A percentile compares a stretch with the other conserved stretches of the same genome.
These are phyloP conservation scores for Probaryconus sp. DNA, from an alignment of 1,140 invertebrate species.

Conservation along the genomic window DNA sequence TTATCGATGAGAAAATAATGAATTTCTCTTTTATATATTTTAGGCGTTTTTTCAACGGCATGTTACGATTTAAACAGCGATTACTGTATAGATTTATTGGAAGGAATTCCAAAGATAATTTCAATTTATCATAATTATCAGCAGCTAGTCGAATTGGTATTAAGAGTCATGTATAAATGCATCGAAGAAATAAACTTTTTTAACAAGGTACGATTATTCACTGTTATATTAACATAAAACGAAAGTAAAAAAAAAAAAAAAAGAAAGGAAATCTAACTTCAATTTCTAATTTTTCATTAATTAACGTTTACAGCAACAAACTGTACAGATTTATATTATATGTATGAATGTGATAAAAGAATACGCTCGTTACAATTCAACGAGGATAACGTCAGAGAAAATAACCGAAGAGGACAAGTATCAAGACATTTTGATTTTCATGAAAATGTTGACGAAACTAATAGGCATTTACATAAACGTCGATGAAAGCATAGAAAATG, in stretches of 20 bases:
- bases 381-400: slow-evolving; percentile 77
- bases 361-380: slow-evolving; percentile 84
- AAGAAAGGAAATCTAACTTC: no score
- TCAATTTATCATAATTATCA: slow-evolving; percentile 90
- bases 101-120: slow-evolving; percentile 83
- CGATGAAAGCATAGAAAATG: not conserved
- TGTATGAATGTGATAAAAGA: slow-evolving; percentile 81
- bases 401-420: slow-evolving; percentile 86
- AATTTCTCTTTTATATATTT: slow-evolving; percentile 34
- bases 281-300: no score
- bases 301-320: slow-evolving; percentile 76
- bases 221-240: no score
- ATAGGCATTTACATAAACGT: slow-evolving; percentile 83
- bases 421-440: slow-evolving; percentile 84
- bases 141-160: slow-evolving; percentile 86
- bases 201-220: no score
- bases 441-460: slow-evolving; percentile 86
- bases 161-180: slow-evolving; percentile 87
- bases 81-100: slow-evolving; percentile 82
- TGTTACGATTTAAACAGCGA: no score
- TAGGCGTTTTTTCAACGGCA: slow-evolving; percentile 81
- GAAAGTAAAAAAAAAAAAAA: slow-evolving; percentile 68
- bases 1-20: no score
- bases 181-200: slow-evolving; percentile 83
- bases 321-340: slow-evolving; percentile 81